Base-by-base conservation (phyloP, 2,113 vertebrate species). In the Macaca nemestrina region DNA sequence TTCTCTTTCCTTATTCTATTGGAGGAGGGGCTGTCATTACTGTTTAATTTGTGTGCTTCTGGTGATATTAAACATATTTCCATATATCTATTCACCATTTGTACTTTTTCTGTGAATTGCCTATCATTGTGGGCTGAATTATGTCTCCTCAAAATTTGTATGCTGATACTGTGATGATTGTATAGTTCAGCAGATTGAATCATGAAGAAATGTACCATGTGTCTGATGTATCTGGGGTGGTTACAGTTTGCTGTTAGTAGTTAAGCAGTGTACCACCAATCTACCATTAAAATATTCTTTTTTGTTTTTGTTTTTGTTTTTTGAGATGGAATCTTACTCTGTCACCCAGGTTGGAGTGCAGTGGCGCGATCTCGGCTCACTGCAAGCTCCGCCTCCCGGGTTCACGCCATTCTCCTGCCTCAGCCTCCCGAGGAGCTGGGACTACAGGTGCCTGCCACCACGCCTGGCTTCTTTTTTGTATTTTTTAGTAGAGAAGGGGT, bases 151-250 rank as follows among this genome's bases (percentile, higher is more conserved):
- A 55, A 55, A 55, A 55, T 55, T 55, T 55, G 52, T 55, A 55
- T 55, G 52, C 55, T 89, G 50, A 78, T 98, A 97, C 97, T 70
- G 0, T 98, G 98, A 98, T 99, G 98, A 97, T 75, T 78, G 95
- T 98, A 98, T 98, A 98, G 98, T 98, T 98, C 98, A 98, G 89
- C 98, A 98, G 98, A 98, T 52, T 22, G 5, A 52, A 1, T 55
- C 70, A 8, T 98, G 98, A 98, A 7, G 98, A 98, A 22, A 88
- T 14, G 6, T 4, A n/a, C 30, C 55, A 87, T 92, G 92, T 98
- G 81, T 98, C 98, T 98, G 98, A 99, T 96, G 98, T 98, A 82
- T 98, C 98, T 97, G 14, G 0, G 11, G 38, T 20, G 67, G 13
- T 32, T 43, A 22, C 7, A 25, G 8, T 40, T 68, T 43, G 43